phyloP scores from a whole-genome alignment of 2,888 invertebrate species.

The Lasioglossum zephyrum region DNA sequence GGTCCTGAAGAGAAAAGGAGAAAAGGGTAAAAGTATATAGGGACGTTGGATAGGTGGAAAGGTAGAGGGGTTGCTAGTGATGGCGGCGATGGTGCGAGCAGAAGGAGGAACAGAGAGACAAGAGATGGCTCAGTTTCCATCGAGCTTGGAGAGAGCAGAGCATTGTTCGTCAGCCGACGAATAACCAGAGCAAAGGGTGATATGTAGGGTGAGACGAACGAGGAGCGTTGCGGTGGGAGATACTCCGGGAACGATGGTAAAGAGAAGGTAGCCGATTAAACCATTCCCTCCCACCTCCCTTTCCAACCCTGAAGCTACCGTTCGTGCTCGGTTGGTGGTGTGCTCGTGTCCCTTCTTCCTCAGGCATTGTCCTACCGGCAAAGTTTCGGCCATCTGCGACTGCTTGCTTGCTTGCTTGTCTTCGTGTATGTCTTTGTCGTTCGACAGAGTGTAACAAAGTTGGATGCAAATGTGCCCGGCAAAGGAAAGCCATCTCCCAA shows the following conservation, averaged over 20 bases:
- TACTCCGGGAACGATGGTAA: constrained; percentile 28
- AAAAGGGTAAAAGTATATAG: constrained; percentile 18
- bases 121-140: constrained; percentile 65
- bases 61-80: background rate
- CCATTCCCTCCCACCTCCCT: constrained; percentile 27
- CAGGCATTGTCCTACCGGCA: constrained; percentile 56
- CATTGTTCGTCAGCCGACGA: constrained; percentile 65
- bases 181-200: constrained; percentile 68
- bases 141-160: constrained; percentile 46
- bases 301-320: constrained; percentile 28
- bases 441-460: constrained; percentile 60
- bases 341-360: constrained; percentile 52
- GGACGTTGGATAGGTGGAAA: background rate
- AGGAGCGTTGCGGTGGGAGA: constrained; percentile 13
- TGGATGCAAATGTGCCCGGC: constrained; percentile 59
- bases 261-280: constrained; percentile 64
- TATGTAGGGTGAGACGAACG: constrained; percentile 35
- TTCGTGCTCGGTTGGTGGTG: constrained; percentile 17
- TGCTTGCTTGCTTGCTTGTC: constrained; percentile 48
- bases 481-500: constrained; percentile 42
- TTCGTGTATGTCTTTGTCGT: constrained; percentile 63
- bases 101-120: constrained; percentile 27
- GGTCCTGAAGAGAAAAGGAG: constrained; percentile 23
- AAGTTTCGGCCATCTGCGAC: constrained; percentile 64
- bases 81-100: constrained; percentile 18